These are phyloP conservation scores for Mactromeris polynyma DNA, from an alignment of 2,888 invertebrate species.

Conservation along the genomic window DNA sequence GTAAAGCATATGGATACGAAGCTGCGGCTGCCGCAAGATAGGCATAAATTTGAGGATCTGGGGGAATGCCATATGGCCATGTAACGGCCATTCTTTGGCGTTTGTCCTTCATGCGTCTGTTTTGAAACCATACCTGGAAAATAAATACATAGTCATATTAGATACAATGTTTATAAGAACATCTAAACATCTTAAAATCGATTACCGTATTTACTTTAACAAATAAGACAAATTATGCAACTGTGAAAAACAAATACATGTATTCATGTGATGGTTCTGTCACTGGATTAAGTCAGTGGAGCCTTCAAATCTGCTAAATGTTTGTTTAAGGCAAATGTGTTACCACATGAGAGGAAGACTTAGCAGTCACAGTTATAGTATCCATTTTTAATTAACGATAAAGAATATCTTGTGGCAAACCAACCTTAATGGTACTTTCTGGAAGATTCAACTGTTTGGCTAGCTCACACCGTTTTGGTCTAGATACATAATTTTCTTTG, in stretches of 20 bases:
- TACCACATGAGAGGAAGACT: neutral
- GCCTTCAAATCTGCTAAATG: neutral
- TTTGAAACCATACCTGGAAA: slow-evolving; percentile 95
- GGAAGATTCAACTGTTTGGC: slow-evolving; percentile 97
- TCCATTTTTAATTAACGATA: no score
- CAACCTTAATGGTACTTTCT: slow-evolving; percentile 98
- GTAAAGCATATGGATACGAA: slow-evolving; percentile 79
- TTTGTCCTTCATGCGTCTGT: slow-evolving; percentile 98
- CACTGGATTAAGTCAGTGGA: no score
- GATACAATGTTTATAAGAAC: neutral
- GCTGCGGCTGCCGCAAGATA: slow-evolving; percentile 95
- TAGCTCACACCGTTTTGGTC: slow-evolving; percentile 97
- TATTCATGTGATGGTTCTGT: neutral
- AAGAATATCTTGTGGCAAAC: no score
- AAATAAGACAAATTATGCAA: neutral
- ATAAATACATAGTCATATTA: slow-evolving; percentile 14
- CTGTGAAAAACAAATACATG: neutral
- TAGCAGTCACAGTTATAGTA: neutral
- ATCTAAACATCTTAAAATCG: no score
- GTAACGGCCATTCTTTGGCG: slow-evolving; percentile 97
- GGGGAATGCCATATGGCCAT: slow-evolving; percentile 93
- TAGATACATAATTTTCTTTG: slow-evolving; percentile 98
- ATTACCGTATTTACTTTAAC: neutral
- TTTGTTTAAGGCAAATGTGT: neutral
- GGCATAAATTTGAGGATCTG: slow-evolving; percentile 95